Base-by-base conservation (phyloP, 2,113 vertebrate genomes). In the Limnothrissa miodon region DNA sequence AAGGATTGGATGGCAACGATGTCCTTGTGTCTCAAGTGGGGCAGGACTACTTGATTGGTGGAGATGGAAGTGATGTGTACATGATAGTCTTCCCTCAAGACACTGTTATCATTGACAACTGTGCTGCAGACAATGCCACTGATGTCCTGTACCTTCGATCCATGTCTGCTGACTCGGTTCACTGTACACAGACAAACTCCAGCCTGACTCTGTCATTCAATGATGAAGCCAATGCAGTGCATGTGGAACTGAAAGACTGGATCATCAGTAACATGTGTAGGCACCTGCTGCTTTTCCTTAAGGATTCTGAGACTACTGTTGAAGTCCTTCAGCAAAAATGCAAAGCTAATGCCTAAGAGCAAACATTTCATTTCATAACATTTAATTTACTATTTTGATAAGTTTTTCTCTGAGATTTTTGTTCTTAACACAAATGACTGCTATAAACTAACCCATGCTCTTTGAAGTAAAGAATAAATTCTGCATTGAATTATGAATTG, bases 1-100 rank as follows among this genome's bases (percentile, higher is more conserved):
- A 89, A 85, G 90, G 90, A 25, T 90, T 88, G 0, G 90, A 90
- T 4, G 91, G 91, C 0, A 51, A 88, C 4, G 91, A 92, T 81
- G 74, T 89, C 56, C 81, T 91, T 82, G 90, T 89, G 79, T 92
- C 91, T 62, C 80, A 82, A 0, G 46, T 39, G 13, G 90, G 87
- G 79, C 86, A 70, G 5, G 91, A 92, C 83, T 81, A 89, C 81
- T 85, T 92, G 79, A 83, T 89, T 11, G 91, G 91, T 1, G 90
- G 87, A 33, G 86, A 89, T 15, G 91, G 91, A 81, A 85, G 45
- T 79, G 89, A 91, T 80, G 59, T 90, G 39, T 90, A 91, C 87
- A 33, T 88, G 83, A 0, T 90, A 1, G 84, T 86, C 10, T 85
- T 86, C 45, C 15, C 48, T 9, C 9, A 80, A 0, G 85, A 86